Evolutionary conservation across 2,888 invertebrate species (phyloP), one percentile per base, ranked within the genome.

Genomic region (Tachystola acroxantha): DNA sequence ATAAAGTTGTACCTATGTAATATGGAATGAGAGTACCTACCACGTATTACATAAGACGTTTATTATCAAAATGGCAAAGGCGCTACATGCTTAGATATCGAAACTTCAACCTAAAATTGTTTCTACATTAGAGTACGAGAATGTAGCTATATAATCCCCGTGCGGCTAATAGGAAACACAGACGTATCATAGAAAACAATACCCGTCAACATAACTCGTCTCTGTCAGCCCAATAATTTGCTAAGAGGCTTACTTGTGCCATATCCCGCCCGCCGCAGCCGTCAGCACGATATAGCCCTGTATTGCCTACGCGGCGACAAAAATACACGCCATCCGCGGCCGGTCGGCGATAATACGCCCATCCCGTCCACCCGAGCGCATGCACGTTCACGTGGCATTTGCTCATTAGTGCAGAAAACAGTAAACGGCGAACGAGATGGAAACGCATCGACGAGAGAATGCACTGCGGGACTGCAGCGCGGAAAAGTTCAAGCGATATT

Each of bases 271-370:
- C 5, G 6, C 27, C 25, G 1, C 1, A 2, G 9, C 14, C 12
- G 30, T 19, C 30, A 30, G 16, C 30, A 10, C 22, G 25, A 12
- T 30, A 32, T 9, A 31, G 30, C 13, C 28, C 19, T 39, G 32
- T 43, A 48, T 46, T 53, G 52, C 53, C 51, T 50, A 50, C 48
- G 46, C 51, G 48, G 36, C 43, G 57, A 53, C 58, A 61, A 60
- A 66, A 71, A 70, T 66, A 66, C 60, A 57, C 59, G 62, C 64
- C 60, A 62, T 56, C 49, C 58, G 62, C 53, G 61, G 53, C 63
- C 63, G 66, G 54, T 45, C 55, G 46, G 43, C 59, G 59, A 60
- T 61, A 66, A 63, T 60, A 47, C 52, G 40, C 39, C 45, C 42
- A 36, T 34, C 42, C 13, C 12, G 42, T 43, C 30, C 50, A 36